A percentile compares a stretch with the other conserved stretches of the same genome.
Conservation (phyloP, 2,797 vertebrate species). For the Tamandua tetradactyla region DNA sequence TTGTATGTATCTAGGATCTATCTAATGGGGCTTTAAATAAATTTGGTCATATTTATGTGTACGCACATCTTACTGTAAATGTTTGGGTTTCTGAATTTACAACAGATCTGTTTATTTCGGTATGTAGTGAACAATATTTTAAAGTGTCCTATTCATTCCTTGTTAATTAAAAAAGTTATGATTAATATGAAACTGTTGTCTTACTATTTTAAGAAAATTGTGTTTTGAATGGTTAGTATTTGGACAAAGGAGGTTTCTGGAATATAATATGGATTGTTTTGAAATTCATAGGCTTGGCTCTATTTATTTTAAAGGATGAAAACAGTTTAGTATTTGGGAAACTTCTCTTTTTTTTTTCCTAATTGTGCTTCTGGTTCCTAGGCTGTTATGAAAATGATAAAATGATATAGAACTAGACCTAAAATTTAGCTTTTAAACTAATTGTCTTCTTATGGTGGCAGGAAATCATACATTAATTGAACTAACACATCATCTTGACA, state of each 20-base stretch:
- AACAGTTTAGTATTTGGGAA: conserved; percentile 58
- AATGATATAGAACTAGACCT: conserved; percentile 55
- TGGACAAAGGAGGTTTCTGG: conserved; percentile 64
- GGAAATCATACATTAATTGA: conserved; percentile 74
- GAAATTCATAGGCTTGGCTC: conserved; percentile 61
- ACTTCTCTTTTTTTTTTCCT: neutral
- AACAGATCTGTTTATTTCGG: conserved; percentile 78
- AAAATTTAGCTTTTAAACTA: conserved; percentile 57
- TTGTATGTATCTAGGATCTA: conserved; percentile 57
- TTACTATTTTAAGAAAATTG: conserved; percentile 79
- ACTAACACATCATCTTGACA: conserved; percentile 75
- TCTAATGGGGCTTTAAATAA: conserved; percentile 71
- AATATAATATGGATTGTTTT: conserved; percentile 61
- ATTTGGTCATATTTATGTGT: conserved; percentile 80
- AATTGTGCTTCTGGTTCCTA: conserved; percentile 36
- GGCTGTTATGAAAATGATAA: neutral
- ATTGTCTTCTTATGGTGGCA: conserved; percentile 61
- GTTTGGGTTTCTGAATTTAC: conserved; percentile 78
- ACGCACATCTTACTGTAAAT: conserved; percentile 80
- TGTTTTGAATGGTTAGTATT: conserved; percentile 69
- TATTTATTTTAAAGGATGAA: conserved; percentile 60
- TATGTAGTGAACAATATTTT: conserved; percentile 78
- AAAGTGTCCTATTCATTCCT: conserved; percentile 77
- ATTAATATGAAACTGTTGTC: conserved; percentile 81
- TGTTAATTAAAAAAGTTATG: conserved; percentile 81